phyloP scores from a whole-genome alignment of 1,140 invertebrate species.

The Amphibalanus amphitrite region DNA sequence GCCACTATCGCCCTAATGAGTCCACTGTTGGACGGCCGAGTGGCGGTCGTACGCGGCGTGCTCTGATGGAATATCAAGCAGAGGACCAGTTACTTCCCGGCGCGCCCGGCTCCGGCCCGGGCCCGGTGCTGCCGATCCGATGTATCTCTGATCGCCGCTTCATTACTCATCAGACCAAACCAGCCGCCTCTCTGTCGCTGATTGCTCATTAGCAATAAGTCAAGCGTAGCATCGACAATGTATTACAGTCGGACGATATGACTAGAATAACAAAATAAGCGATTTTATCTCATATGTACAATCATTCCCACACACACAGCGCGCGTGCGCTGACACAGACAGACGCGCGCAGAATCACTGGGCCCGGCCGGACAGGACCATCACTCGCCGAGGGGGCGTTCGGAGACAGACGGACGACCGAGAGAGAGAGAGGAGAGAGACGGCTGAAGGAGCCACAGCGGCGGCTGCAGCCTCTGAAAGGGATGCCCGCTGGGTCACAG shows the following conservation, averaged over 20 bases:
- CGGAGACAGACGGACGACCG: background rate
- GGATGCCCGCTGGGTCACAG: background rate
- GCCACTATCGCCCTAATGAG: background rate
- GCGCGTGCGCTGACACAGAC: background rate
- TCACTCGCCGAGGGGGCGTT: background rate
- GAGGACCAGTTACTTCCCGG: background rate
- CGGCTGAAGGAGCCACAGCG: too few relatives aligned
- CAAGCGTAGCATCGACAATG: background rate
- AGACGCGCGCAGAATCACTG: background rate
- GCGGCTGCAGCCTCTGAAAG: background rate
- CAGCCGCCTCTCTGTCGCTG: background rate
- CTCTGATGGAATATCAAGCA: background rate
- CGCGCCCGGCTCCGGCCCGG: too few relatives aligned
- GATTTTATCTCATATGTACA: background rate
- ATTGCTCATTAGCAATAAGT: background rate
- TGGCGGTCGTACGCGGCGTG: too few relatives aligned
- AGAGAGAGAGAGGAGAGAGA: background rate
- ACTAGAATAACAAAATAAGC: constrained; percentile 2
- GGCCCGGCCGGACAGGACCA: background rate
- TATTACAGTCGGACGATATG: background rate
- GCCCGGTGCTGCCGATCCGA: background rate
- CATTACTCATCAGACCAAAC: background rate
- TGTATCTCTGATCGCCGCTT: background rate
- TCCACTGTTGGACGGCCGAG: background rate
- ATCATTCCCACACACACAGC: background rate